Conservation (phyloP, 1,140 invertebrate genomes). For the Habropoda laboriosa region DNA sequence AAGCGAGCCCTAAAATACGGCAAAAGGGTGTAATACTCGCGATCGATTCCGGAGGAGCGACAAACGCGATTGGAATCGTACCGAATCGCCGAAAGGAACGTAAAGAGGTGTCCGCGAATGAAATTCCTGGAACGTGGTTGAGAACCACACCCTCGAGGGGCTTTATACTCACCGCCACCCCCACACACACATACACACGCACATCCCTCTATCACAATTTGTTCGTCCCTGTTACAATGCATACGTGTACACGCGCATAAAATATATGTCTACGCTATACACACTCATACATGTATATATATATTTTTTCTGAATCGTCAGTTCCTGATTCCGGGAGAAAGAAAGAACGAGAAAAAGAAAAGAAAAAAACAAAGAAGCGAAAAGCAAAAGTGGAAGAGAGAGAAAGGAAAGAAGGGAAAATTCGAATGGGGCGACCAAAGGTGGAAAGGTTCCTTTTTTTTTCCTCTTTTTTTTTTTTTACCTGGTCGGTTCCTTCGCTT, state of each 20-base stretch:
- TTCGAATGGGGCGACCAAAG: constrained; percentile 2
- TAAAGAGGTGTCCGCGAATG: constrained; percentile 23
- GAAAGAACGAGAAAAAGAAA: too few species aligned
- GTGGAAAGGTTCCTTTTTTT: neutral
- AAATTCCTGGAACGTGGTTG: constrained; percentile 37
- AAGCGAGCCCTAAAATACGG: neutral
- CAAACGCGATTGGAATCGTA: neutral
- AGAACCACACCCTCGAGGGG: constrained; percentile 15
- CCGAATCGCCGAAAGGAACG: neutral
- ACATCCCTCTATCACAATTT: too few species aligned
- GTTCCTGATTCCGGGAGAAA: constrained; percentile 24
- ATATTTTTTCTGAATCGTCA: constrained; percentile 55
- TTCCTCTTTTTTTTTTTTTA: constrained; percentile 16
- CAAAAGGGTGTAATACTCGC: neutral
- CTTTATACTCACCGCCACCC: constrained; percentile 9
- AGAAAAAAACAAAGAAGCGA: too few species aligned
- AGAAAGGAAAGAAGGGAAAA: neutral
- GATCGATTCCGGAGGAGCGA: neutral
- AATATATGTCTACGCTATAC: constrained; percentile 35
- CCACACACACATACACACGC: too few species aligned
- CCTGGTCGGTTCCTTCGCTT: constrained; percentile 4
- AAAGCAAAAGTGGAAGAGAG: neutral
- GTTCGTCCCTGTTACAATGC: constrained; percentile 46
- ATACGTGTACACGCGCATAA: constrained; percentile 16
- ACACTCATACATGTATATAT: constrained; percentile 27